phyloP scores from a whole-genome alignment of 1,140 invertebrate species.

The Bradynema listronoti region DNA sequence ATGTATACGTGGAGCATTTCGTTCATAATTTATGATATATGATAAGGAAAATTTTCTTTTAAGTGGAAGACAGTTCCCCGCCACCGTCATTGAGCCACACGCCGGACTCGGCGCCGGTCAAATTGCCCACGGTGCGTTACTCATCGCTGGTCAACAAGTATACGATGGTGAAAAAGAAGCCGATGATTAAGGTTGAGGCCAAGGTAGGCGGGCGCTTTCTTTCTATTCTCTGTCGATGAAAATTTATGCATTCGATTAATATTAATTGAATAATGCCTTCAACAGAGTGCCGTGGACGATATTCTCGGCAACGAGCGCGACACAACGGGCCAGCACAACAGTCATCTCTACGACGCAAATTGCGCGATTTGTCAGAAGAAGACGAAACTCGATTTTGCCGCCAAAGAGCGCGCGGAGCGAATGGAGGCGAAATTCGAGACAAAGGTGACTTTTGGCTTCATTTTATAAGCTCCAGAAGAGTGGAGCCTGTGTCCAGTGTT shows the following conservation, averaged over 20 bases:
- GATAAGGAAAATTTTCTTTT: no score
- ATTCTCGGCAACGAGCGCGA: conserved; percentile 14
- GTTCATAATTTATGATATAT: no score
- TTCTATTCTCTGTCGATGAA: background rate
- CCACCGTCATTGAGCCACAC: background rate
- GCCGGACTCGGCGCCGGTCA: background rate
- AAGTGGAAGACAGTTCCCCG: background rate
- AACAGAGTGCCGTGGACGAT: conserved; percentile 12
- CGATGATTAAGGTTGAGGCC: background rate
- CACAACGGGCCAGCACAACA: conserved; percentile 13
- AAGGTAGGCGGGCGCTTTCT: no score
- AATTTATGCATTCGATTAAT: background rate
- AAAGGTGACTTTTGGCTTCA: no score
- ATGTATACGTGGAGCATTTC: no score
- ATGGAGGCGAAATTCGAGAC: conserved; percentile 10
- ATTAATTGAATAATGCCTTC: no score
- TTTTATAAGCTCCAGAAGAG: no score
- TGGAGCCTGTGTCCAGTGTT: no score
- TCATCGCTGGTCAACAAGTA: no score
- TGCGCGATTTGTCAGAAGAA: conserved; percentile 16
- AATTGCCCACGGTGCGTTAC: no score
- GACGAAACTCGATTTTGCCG: conserved; percentile 5
- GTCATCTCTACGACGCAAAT: conserved; percentile 13
- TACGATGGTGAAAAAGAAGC: conserved; percentile 7
- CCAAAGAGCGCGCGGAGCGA: conserved; percentile 12